Percentiles rank a stretch among this genome's conserved stretches.
These are phyloP conservation scores for Polypterus bichir DNA, from an alignment of 2,113 vertebrate species.

Conservation along the genomic window DNA sequence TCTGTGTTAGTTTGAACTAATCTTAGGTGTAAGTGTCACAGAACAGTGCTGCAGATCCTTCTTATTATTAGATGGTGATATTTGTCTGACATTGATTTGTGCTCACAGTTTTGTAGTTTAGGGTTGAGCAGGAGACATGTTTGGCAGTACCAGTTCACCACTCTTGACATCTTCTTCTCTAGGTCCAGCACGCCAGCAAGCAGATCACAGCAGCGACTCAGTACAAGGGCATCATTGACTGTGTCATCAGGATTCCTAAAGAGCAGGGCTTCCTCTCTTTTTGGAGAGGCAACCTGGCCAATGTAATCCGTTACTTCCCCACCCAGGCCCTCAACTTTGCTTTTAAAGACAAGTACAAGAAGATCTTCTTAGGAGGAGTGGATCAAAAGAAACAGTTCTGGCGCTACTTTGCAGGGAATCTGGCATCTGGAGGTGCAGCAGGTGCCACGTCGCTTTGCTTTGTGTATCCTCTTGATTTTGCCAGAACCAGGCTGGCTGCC, in stretches of 20 bases:
- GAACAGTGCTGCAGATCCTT: no score
- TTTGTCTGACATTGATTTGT: no score
- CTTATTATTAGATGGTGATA: no score
- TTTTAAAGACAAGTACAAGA: constrained; percentile 99
- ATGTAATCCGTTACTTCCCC: constrained; percentile 97
- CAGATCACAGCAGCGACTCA: constrained; percentile 83
- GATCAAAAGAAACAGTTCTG: constrained; percentile 95
- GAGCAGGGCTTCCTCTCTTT: constrained; percentile 91
- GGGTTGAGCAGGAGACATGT: no score
- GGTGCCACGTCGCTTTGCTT: constrained; percentile 96
- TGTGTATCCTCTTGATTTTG: constrained; percentile 95
- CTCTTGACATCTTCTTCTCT: neutral
- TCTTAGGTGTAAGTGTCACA: no score
- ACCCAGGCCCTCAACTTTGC: constrained; percentile 98
- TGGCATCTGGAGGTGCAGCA: constrained; percentile 86
- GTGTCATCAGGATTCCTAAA: constrained; percentile 83
- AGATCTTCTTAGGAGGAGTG: constrained; percentile 93
- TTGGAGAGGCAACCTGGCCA: constrained; percentile 97
- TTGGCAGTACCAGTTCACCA: no score
- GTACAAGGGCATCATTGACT: constrained; percentile 96
- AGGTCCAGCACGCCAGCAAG: constrained; percentile 97
- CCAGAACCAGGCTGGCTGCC: constrained; percentile 87
- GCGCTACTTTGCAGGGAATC: constrained; percentile 92
- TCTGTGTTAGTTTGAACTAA: no score
- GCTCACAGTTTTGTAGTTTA: no score